Percentiles rank a stretch among this genome's conserved stretches.
Evolutionary conservation across 2,113 vertebrate species (phyloP).

Genomic region (Pomatostomus ruficeps): DNA sequence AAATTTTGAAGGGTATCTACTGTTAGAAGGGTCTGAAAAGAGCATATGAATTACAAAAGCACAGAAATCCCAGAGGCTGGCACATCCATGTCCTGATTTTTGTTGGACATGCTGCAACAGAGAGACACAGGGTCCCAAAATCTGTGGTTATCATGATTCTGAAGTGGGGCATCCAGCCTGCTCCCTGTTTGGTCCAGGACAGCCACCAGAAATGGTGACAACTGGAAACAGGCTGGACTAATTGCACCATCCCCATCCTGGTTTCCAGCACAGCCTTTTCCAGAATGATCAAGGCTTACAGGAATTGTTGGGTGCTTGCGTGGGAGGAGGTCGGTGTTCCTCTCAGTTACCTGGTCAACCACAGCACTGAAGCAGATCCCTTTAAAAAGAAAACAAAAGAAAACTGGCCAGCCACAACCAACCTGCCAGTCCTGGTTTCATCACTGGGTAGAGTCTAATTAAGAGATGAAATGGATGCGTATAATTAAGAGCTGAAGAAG

Average conservation of each 20-base stretch:
- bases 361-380: not conserved
- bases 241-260: not conserved
- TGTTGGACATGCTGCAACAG: not conserved
- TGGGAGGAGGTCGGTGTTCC: not conserved
- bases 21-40: not conserved
- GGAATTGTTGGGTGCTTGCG: not conserved
- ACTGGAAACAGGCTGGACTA: not conserved
- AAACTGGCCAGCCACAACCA: not conserved
- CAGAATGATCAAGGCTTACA: not conserved
- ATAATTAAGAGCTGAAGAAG: not conserved
- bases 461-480: not conserved
- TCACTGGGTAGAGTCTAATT: not conserved
- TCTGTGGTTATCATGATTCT: not conserved
- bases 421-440: not conserved
- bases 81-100: not conserved
- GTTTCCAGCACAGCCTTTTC: not conserved
- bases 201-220: not conserved
- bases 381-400: not conserved
- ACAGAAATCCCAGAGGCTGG: not conserved
- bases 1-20: not conserved
- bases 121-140: fast-evolving
- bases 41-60: not conserved
- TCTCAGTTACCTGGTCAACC: not conserved
- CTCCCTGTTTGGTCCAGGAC: not conserved
- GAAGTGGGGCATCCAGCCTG: not conserved